Conservation (phyloP, 2,113 vertebrate genomes). For the Nothobranchius kuhntae region DNA sequence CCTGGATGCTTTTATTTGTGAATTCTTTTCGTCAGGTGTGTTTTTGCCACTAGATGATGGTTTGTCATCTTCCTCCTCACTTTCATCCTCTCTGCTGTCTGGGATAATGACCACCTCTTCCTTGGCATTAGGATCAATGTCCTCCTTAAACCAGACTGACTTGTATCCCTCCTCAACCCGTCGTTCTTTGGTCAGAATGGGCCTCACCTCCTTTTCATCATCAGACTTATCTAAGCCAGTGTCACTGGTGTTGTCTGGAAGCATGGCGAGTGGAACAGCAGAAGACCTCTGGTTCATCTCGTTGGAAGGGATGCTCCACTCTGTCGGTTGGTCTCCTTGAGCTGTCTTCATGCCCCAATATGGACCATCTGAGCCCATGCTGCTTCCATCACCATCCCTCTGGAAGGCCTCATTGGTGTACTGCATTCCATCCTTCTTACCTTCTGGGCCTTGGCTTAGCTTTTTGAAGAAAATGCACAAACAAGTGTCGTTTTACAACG, state of each 20-base stretch:
- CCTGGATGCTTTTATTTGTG: background rate
- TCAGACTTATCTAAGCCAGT: constrained; percentile 42
- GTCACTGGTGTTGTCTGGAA: constrained; percentile 41
- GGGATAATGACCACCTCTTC: constrained; percentile 80
- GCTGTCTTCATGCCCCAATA: background rate
- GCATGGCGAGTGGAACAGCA: background rate
- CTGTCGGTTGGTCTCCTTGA: background rate
- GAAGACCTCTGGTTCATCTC: background rate
- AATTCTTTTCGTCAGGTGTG: too few relatives aligned
- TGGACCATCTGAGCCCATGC: constrained; percentile 12
- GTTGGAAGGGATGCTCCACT: background rate
- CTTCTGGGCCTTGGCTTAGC: constrained; percentile 52
- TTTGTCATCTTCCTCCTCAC: constrained; percentile 53
- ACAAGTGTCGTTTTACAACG: background rate
- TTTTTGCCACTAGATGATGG: constrained; percentile 4
- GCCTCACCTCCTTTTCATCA: constrained; percentile 80
- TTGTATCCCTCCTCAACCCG: constrained; percentile 82
- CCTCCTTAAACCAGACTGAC: constrained; percentile 83
- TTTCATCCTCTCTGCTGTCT: constrained; percentile 59
- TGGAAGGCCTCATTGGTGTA: constrained; percentile 74
- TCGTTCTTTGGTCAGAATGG: constrained; percentile 84
- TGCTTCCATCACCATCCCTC: constrained; percentile 53
- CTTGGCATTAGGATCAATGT: constrained; percentile 78
- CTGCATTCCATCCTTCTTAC: constrained; percentile 64
- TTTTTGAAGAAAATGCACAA: constrained; percentile 25